Conservation (phyloP, 2,113 vertebrate genomes). For the Gadus macrocephalus region DNA sequence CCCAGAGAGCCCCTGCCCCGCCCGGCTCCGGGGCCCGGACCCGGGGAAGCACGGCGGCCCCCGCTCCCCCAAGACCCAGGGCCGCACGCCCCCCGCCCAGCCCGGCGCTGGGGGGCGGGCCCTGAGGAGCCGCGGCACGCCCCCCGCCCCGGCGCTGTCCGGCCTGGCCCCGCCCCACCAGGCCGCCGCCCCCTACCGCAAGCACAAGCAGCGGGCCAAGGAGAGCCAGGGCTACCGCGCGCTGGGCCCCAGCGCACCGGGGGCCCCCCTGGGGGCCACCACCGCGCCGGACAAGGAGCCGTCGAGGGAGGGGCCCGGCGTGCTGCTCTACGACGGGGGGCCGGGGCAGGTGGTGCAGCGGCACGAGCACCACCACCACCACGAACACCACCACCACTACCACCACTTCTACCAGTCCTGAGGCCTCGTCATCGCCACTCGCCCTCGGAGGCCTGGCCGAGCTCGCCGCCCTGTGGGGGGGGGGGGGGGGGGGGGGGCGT, state of each 20-base stretch:
- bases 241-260: constrained; percentile 65
- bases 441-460: constrained; percentile 15
- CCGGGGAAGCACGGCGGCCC: constrained; percentile 82
- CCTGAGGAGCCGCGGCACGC: constrained; percentile 76
- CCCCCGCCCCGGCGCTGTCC: constrained; percentile 70
- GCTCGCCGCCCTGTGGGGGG: background rate
- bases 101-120: constrained; percentile 69
- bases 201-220: constrained; percentile 90
- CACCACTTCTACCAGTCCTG: constrained; percentile 98
- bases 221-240: constrained; percentile 81
- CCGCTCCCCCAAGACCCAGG: constrained; percentile 86
- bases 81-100: constrained; percentile 72
- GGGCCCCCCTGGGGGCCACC: constrained; percentile 56
- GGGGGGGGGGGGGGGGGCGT: background rate
- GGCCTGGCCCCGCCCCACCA: constrained; percentile 79
- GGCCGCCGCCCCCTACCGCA: constrained; percentile 82
- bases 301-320: constrained; percentile 80
- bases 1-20: constrained; percentile 52
- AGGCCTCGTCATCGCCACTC: constrained; percentile 65
- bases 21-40: constrained; percentile 80
- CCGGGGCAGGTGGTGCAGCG: constrained; percentile 90
- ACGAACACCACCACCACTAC: constrained; percentile 98
- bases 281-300: constrained; percentile 85
- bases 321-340: constrained; percentile 85
- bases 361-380: constrained; percentile 97